Conservation (phyloP, 2,113 vertebrate genomes). For the Psittacara wagleri region DNA sequence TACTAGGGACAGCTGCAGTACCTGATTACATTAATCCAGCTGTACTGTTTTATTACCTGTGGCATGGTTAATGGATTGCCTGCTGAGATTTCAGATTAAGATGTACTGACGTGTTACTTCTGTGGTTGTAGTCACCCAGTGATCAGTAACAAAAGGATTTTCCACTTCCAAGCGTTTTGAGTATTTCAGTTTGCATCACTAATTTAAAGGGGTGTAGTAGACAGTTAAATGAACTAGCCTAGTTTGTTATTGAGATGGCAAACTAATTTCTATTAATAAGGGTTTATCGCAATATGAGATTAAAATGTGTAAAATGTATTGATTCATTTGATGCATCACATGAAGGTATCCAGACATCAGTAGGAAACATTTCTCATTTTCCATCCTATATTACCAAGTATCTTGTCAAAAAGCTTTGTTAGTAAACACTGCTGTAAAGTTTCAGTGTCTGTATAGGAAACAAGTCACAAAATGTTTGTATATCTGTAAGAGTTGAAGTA, state of each 20-base stretch:
- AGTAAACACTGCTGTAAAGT: neutral
- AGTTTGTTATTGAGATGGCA: neutral
- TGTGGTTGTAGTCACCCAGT: neutral
- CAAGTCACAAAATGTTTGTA: neutral
- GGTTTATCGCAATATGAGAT: neutral
- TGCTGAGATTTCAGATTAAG: neutral
- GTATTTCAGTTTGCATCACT: slow-evolving; percentile 6
- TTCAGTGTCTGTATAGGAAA: neutral
- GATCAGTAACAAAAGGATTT: neutral
- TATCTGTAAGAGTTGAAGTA: rapidly evolving
- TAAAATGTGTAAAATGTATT: neutral
- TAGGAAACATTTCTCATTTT: neutral
- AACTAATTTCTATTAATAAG: neutral
- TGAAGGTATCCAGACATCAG: neutral
- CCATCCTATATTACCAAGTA: neutral
- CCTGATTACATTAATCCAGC: neutral
- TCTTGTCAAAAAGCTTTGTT: neutral
- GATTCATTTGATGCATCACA: neutral
- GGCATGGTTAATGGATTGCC: neutral
- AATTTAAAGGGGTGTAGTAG: neutral
- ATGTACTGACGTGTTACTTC: neutral
- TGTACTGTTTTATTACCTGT: neutral
- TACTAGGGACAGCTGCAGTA: neutral
- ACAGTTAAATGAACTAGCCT: neutral
- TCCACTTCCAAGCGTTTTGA: neutral